Base-by-base conservation (phyloP, 2,797 vertebrate genomes). In the Scolopax rusticola region DNA sequence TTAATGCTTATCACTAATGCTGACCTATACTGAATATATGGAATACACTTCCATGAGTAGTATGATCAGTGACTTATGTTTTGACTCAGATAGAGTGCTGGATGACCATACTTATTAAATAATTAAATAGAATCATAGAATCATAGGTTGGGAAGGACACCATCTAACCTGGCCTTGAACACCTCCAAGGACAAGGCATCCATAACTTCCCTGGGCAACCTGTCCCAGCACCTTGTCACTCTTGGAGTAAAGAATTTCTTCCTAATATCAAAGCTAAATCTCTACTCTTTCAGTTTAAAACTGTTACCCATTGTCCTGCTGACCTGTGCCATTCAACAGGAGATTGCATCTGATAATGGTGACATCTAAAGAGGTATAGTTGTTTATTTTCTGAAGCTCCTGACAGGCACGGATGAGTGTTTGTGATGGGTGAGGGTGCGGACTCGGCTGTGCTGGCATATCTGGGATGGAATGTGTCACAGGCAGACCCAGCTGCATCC, bases 391-490 rank as follows among this genome's bases (percentile, higher is more conserved):
- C 61, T 84, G 67, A 64, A 48, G 32, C 12, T 89, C 4, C 20
- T 76, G 54, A 36, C 30, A 50, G 61, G 20, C 21, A 12, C 0
- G 1, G 21, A 4, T 71, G 45, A 27, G 17, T 36, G 33, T 48
- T 82, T 79, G 12, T 48, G 36, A 20, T 0, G 8, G 47, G 12
- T 27, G 54, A 65, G 45, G 16, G 13, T n/a, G 40, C 28, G 56
- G 51, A 28, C 8, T 9, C 0, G 0, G 3, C 36, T 36, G 41
- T 30, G 30, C 38, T 65, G 45, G 12, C 8, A 0, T 6, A 11
- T 28, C 12, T 51, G 57, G 27, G 17, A 45, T 61, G 19, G 47
- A 48, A 36, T 15, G 8, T 28, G 57, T 18, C 45, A 32, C 21
- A 43, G 82, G 50, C 36, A 64, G n/a, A 47, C 36, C 12, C 30